These are phyloP conservation scores for Xestia xanthographa DNA, from an alignment of 2,888 invertebrate genomes.

Conservation along the genomic window DNA sequence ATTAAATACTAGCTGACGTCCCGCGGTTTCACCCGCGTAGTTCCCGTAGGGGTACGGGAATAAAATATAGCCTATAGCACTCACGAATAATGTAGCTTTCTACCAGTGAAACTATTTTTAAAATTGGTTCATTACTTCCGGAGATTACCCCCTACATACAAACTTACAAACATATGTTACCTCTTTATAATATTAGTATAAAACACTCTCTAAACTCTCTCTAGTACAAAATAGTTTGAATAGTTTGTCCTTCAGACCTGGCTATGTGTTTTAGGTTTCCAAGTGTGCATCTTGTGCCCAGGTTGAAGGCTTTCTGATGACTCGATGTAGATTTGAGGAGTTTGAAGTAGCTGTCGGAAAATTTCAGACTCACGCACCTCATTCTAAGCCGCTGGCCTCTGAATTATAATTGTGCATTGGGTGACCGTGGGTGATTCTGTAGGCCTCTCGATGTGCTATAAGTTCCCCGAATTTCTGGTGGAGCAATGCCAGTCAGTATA, in stretches of 20 bases:
- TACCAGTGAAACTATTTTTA: too few species aligned
- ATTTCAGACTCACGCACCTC: neutral
- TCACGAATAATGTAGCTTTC: too few species aligned
- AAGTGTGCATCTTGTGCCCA: neutral
- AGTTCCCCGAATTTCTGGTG: neutral
- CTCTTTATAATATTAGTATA: too few species aligned
- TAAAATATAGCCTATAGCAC: too few species aligned
- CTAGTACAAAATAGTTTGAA: neutral
- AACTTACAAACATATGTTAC: too few species aligned
- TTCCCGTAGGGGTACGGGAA: too few species aligned
- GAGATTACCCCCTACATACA: too few species aligned
- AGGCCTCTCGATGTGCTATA: neutral
- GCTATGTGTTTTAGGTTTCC: neutral
- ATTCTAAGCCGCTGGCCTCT: neutral
- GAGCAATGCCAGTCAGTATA: neutral
- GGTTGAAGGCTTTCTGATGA: neutral
- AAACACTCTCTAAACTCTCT: too few species aligned
- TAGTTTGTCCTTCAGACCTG: neutral
- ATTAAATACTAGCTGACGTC: too few species aligned
- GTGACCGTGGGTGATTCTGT: neutral
- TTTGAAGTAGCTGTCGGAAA: neutral
- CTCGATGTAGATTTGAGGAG: neutral
- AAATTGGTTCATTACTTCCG: too few species aligned
- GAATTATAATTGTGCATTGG: neutral
- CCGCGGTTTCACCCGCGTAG: too few species aligned